Base-by-base conservation (phyloP, 2,797 vertebrate species). In the Syngnathus rostellatus region DNA sequence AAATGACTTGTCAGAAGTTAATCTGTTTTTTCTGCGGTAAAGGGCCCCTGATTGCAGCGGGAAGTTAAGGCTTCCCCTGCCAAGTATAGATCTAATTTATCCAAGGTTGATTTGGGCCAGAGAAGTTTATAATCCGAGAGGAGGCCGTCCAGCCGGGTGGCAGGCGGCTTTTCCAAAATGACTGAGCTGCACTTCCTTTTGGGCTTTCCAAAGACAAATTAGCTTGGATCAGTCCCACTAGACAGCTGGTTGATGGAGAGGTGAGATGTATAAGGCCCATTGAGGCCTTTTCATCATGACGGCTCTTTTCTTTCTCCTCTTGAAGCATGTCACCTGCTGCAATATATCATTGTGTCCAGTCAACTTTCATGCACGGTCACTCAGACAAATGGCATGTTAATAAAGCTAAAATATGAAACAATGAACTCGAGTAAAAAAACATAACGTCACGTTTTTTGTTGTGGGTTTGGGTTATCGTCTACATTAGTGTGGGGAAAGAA, bases 21-120 rank as follows among this genome's bases (percentile, higher is more conserved):
- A 84, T 84, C 77, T 84, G 74, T 73, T 69, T 83, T 70, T 77
- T 76, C 73, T 12, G 68, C 73, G 74, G 71, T 69, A 46, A 76
- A 73, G 75, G 78, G 77, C 74, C 71, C 31, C n/a, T 73, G 81
- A 83, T 78, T 88, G 81, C 66, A 45, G 70, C 62, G 72, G 75
- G 74, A 79, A 80, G 68, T 68, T 80, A 71, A 78, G 68, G 68
- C 67, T 81, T 71, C 78, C 76, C 71, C 69, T 73, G 77, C 69
- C 63, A 77, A 43, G 70, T 69, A 11, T 67, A 84, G 74, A 84
- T 83, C 81, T 85, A 84, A 87, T 88, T 87, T 86, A 87, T 88
- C 82, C 82, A 70, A 74, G 63, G 63, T 73, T 89, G 88, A 89
- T 83, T 84, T 63, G 73, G 67, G 50, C 67, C 62, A 68, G 69